Evolutionary conservation across 2,113 vertebrate genomes (phyloP).

Genomic region (Charadrius vociferus): DNA sequence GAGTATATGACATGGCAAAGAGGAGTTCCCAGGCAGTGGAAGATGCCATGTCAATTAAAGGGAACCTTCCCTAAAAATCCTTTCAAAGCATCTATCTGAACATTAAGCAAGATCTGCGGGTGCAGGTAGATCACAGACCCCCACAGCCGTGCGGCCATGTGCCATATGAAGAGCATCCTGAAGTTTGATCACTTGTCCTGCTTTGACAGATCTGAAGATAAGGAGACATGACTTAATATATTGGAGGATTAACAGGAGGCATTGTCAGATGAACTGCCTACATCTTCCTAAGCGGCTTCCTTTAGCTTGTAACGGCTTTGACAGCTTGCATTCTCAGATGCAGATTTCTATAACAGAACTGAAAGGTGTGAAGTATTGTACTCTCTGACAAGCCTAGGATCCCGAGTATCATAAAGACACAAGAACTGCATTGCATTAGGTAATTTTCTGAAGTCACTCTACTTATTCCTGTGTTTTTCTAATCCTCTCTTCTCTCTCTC

Average conservation of each 20-base stretch:
- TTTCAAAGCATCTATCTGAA: background rate
- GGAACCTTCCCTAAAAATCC: background rate
- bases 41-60: background rate
- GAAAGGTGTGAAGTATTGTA: slow-evolving; percentile 20
- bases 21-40: background rate
- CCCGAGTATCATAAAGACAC: slow-evolving; percentile 44
- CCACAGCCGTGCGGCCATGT: background rate
- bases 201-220: slow-evolving; percentile 14
- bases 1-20: background rate
- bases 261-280: slow-evolving; percentile 20
- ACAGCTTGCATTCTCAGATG: slow-evolving; percentile 24
- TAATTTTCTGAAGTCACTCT: slow-evolving; percentile 53
- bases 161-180: background rate
- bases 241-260: background rate
- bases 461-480: slow-evolving; percentile 49
- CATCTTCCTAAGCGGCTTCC: background rate
- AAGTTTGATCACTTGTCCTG: background rate
- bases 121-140: fast-evolving
- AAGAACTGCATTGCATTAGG: slow-evolving; percentile 40
- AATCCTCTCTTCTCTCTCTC: slow-evolving; percentile 60
- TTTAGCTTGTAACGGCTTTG: slow-evolving; percentile 19
- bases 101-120: background rate
- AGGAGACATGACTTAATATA: background rate
- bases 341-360: slow-evolving; percentile 20
- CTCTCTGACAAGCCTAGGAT: slow-evolving; percentile 41